Percentiles rank a stretch among this genome's conserved stretches.
phyloP scores from a whole-genome alignment of 1,140 invertebrate species.

The Formica selysi region DNA sequence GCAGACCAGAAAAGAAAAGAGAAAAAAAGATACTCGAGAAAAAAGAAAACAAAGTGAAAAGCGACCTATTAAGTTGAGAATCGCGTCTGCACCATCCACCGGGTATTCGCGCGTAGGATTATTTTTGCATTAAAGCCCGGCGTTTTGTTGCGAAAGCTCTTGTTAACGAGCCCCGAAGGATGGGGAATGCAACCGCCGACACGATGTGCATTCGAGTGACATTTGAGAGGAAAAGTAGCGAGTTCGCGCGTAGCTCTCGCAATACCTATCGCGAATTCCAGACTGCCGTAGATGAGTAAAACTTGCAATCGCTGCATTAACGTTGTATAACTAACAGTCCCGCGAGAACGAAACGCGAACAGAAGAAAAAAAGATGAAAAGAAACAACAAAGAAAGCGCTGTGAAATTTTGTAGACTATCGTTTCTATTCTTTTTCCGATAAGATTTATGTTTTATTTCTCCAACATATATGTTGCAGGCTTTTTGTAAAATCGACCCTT shows the following conservation, averaged over 20 bases:
- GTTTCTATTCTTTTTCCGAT: neutral
- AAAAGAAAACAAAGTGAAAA: neutral
- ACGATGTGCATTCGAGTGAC: conserved; percentile 28
- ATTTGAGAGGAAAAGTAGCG: conserved; percentile 53
- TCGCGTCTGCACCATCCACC: neutral
- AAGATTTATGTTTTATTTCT: neutral
- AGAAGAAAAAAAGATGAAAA: conserved; percentile 3
- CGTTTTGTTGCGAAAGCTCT: conserved; percentile 40
- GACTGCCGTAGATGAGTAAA: neutral
- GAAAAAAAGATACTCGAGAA: conserved; percentile 32
- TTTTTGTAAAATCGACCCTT: no score
- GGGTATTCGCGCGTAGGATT: conserved; percentile 31
- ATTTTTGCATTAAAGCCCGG: conserved; percentile 55
- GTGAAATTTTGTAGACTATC: conserved; percentile 15
- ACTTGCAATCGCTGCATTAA: conserved; percentile 15
- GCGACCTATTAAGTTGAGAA: conserved; percentile 38
- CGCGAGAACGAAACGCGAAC: neutral
- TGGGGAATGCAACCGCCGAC: neutral
- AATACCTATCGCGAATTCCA: conserved; percentile 7
- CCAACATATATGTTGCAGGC: neutral
- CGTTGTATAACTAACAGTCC: conserved; percentile 18
- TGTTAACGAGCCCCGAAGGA: conserved; percentile 29
- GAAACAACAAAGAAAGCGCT: conserved; percentile 26
- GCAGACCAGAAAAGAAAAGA: no score
- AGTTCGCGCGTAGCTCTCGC: neutral